Conservation (phyloP, 2,797 vertebrate species). For the Triplophysa yarkandensis region DNA sequence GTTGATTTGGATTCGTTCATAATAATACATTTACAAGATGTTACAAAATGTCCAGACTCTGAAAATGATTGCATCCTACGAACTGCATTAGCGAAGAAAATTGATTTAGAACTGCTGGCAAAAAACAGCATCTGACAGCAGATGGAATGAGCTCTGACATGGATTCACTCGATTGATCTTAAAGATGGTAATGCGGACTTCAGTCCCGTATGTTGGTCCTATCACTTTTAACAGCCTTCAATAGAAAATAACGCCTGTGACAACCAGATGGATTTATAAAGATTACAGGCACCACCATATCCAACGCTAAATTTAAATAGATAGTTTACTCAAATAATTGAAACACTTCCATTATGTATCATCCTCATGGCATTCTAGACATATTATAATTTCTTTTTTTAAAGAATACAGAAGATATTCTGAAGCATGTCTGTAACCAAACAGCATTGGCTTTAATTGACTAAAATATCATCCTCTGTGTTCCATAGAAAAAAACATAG, state of each 20-base stretch:
- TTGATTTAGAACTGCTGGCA: background rate
- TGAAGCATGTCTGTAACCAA: too few species aligned
- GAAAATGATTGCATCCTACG: constrained; percentile 5
- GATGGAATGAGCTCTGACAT: background rate
- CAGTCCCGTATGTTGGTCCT: background rate
- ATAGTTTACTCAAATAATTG: too few species aligned
- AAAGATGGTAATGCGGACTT: constrained; percentile 1
- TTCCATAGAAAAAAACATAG: too few species aligned
- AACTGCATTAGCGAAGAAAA: constrained; percentile 12
- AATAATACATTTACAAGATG: background rate
- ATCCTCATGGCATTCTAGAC: too few species aligned
- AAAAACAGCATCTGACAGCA: constrained; percentile 13
- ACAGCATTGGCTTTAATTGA: too few species aligned
- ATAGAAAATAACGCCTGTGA: background rate
- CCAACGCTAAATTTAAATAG: constrained; percentile 59
- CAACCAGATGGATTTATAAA: background rate
- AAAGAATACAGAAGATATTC: too few species aligned
- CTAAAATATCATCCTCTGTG: too few species aligned
- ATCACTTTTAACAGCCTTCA: constrained; percentile 3
- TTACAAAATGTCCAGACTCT: background rate
- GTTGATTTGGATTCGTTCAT: background rate
- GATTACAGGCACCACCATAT: background rate
- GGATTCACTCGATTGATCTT: background rate
- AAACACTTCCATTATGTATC: too few species aligned
- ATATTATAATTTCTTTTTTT: too few species aligned